Evolutionary conservation across 2,888 invertebrate genomes (phyloP).

Genomic region (Gandaritis pyraliata): DNA sequence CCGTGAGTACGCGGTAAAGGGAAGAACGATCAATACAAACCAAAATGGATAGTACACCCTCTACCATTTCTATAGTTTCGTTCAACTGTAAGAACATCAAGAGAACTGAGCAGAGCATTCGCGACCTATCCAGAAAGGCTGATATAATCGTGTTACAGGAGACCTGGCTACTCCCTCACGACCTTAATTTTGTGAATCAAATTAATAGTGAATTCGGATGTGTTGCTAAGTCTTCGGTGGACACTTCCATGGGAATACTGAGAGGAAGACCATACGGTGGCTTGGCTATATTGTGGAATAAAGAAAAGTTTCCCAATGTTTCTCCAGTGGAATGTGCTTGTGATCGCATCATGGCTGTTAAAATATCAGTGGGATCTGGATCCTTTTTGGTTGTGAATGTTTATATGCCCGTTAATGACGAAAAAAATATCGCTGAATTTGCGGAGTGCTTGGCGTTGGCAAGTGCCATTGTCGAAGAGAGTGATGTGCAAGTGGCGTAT

Average conservation of each 20-base stretch:
- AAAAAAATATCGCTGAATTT: conserved; percentile 17
- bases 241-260: neutral
- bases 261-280: conserved; percentile 16
- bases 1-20: too few species aligned
- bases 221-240: too few species aligned
- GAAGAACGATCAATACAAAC: too few species aligned
- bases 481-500: conserved; percentile 15
- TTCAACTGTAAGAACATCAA: neutral
- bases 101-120: neutral
- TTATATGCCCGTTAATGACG: conserved; percentile 20
- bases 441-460: conserved; percentile 11
- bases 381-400: conserved; percentile 17
- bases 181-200: too few species aligned
- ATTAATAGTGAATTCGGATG: too few species aligned
- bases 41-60: too few species aligned
- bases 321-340: too few species aligned
- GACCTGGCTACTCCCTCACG: too few species aligned
- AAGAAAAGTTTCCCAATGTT: conserved; percentile 7
- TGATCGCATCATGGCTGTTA: conserved; percentile 10
- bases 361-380: conserved; percentile 8
- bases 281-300: conserved; percentile 18
- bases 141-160: too few species aligned
- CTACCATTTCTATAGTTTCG: too few species aligned
- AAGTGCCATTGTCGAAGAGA: conserved; percentile 20
- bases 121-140: neutral